These are phyloP conservation scores for Harlomillsia oculata DNA, from an alignment of 1,140 invertebrate genomes.

Conservation along the genomic window DNA sequence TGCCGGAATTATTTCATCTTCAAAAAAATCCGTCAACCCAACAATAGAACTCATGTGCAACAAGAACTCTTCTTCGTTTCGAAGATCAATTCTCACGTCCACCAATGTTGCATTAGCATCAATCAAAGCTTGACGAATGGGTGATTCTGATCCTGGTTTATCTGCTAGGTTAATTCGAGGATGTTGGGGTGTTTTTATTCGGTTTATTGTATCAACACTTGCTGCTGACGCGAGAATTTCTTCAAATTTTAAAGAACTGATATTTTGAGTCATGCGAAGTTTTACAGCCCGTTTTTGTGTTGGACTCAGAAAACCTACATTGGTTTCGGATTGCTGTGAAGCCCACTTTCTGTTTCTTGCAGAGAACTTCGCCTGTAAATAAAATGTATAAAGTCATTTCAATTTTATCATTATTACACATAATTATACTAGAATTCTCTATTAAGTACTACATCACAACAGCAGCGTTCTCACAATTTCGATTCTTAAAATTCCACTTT, in stretches of 20 bases:
- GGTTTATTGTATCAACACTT: not conserved
- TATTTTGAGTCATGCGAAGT: slow-evolving; percentile 44
- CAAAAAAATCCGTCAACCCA: slow-evolving; percentile 66
- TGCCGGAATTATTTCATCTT: slow-evolving; percentile 70
- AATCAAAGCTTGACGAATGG: slow-evolving; percentile 22
- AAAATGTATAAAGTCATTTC: slow-evolving; percentile 27
- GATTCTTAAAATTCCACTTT: too few species aligned
- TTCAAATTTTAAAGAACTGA: slow-evolving; percentile 9
- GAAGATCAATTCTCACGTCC: slow-evolving; percentile 49
- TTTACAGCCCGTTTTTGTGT: slow-evolving; percentile 43
- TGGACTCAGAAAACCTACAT: slow-evolving; percentile 15
- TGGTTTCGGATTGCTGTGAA: slow-evolving; percentile 47
- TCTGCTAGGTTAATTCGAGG: slow-evolving; percentile 27
- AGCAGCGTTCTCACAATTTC: too few species aligned
- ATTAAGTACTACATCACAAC: too few species aligned
- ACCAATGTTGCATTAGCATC: slow-evolving; percentile 39
- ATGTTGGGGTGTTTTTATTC: not conserved
- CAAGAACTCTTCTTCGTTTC: slow-evolving; percentile 52
- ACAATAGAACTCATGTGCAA: slow-evolving; percentile 71
- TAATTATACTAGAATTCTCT: not conserved
- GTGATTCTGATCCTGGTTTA: slow-evolving; percentile 19
- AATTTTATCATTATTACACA: slow-evolving; percentile 1
- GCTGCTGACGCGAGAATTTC: slow-evolving; percentile 1
- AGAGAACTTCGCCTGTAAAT: slow-evolving; percentile 57
- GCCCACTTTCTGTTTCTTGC: slow-evolving; percentile 60